Evolutionary conservation across 1,140 invertebrate genomes (phyloP).

Genomic region (Caenorhabditis remanei): DNA sequence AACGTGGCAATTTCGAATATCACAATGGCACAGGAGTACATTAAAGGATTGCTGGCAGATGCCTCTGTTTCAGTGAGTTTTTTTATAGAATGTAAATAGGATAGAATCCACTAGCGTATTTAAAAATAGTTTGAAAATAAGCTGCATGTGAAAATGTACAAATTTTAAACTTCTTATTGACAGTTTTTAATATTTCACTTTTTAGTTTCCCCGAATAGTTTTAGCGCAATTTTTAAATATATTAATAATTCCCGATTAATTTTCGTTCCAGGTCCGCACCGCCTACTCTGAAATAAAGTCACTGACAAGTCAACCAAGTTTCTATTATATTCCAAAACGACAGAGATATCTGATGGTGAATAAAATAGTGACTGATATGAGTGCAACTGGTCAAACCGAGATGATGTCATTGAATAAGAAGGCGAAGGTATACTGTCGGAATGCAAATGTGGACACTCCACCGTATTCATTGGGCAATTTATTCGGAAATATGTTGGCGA

Average conservation of each 20-base stretch:
- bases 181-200: too few relatives aligned
- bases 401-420: slow-evolving; percentile 1
- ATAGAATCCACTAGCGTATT: too few relatives aligned
- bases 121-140: too few relatives aligned
- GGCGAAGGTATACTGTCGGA: slow-evolving; percentile 6
- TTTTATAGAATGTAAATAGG: too few relatives aligned
- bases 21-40: slow-evolving; percentile 6
- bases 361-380: slow-evolving; percentile 42
- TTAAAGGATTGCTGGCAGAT: neutral
- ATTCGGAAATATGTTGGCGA: slow-evolving; percentile 28
- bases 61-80: neutral
- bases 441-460: slow-evolving; percentile 27
- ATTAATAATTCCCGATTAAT: neutral
- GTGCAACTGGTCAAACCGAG: neutral
- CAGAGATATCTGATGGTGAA: slow-evolving; percentile 51
- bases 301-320: slow-evolving; percentile 8
- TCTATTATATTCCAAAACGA: slow-evolving; percentile 48
- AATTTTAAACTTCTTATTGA: too few relatives aligned
- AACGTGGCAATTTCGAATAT: slow-evolving; percentile 3
- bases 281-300: slow-evolving; percentile 20
- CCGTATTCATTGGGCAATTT: slow-evolving; percentile 17
- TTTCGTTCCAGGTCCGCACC: slow-evolving; percentile 9
- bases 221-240: too few relatives aligned
- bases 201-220: too few relatives aligned
- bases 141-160: too few relatives aligned